These are phyloP conservation scores for Premnoplex brunnescens DNA, from an alignment of 2,797 vertebrate species.

Conservation along the genomic window DNA sequence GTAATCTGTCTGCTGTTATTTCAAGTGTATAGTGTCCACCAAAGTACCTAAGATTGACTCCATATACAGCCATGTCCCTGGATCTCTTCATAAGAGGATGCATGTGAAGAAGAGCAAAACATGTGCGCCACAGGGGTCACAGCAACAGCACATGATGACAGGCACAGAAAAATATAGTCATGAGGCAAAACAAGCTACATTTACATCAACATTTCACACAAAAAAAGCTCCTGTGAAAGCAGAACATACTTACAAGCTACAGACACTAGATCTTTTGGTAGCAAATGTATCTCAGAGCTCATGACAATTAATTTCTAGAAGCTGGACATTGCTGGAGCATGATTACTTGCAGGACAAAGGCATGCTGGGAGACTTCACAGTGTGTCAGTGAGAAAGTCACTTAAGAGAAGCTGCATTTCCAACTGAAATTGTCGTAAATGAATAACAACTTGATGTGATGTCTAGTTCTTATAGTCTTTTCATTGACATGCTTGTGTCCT, in stretches of 20 bases:
- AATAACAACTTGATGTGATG: background rate
- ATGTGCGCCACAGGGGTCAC: background rate
- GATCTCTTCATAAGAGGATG: background rate
- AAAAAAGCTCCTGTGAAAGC: background rate
- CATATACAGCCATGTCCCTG: background rate
- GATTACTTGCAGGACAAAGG: constrained; percentile 16
- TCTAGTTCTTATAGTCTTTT: background rate
- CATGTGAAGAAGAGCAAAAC: background rate
- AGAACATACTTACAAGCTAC: background rate
- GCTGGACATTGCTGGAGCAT: constrained; percentile 14
- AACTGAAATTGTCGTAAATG: background rate
- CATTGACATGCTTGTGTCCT: background rate
- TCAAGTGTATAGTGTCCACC: constrained; percentile 57
- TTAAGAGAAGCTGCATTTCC: background rate
- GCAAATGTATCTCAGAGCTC: background rate
- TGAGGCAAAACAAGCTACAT: background rate
- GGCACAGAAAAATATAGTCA: background rate
- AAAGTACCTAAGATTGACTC: background rate
- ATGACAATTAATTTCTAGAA: constrained; percentile 45
- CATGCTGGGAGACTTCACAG: background rate
- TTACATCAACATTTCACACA: background rate
- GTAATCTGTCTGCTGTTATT: constrained; percentile 54
- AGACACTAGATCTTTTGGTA: background rate
- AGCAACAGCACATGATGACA: background rate
- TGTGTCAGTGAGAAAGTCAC: background rate